Evolutionary conservation across 2,888 invertebrate genomes (phyloP).

Genomic region (Eulithis testata): DNA sequence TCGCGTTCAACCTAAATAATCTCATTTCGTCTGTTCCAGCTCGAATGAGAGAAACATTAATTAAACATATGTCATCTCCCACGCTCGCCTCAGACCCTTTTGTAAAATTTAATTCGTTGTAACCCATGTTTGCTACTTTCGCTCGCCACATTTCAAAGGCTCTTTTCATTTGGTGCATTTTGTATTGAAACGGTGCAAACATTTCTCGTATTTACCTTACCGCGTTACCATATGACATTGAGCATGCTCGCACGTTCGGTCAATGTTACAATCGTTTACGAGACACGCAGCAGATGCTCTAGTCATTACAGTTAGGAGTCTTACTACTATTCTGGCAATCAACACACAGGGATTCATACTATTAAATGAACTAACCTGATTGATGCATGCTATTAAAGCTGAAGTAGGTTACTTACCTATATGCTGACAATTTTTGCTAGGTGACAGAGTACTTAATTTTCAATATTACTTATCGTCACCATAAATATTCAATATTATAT

Average conservation of each 20-base stretch:
- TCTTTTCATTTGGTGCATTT: slow-evolving; percentile 3
- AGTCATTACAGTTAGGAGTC: slow-evolving; percentile 10
- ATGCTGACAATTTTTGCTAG: neutral
- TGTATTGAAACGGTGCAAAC: slow-evolving; percentile 5
- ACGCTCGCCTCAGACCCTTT: slow-evolving; percentile 52
- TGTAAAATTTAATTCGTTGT: slow-evolving; percentile 52
- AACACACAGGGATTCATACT: neutral
- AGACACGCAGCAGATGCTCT: slow-evolving; percentile 18
- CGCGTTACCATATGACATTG: slow-evolving; percentile 9
- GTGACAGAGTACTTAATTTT: neutral
- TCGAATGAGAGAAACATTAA: slow-evolving; percentile 59
- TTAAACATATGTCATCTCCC: slow-evolving; percentile 67
- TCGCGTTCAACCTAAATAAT: slow-evolving; percentile 56
- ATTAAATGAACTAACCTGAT: slow-evolving; percentile 2
- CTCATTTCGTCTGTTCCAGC: slow-evolving; percentile 51
- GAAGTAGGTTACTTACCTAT: slow-evolving; percentile 3
- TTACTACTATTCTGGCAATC: slow-evolving; percentile 4
- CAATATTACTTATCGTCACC: too few relatives aligned
- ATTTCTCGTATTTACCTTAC: slow-evolving; percentile 2
- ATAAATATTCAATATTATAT: too few relatives aligned
- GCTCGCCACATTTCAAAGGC: slow-evolving; percentile 18
- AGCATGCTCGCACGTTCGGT: slow-evolving; percentile 9
- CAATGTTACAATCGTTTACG: slow-evolving; percentile 19
- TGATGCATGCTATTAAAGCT: neutral
- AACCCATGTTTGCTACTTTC: slow-evolving; percentile 25